Base-by-base conservation (phyloP, 2,888 invertebrate genomes). In the Rhopalosiphum nymphaeae region DNA sequence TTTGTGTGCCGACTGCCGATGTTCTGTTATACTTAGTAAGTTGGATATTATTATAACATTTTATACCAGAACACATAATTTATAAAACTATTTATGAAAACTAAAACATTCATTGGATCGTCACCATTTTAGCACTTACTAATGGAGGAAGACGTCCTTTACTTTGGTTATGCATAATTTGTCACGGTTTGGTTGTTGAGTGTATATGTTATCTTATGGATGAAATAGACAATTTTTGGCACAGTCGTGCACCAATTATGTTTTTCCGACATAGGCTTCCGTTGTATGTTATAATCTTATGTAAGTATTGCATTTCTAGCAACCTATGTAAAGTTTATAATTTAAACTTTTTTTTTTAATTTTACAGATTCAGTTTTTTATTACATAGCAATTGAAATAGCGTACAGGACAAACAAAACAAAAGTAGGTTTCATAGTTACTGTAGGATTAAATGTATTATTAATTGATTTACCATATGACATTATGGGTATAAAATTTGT, bases 151-250 rank as follows among this genome's bases (percentile, higher is more conserved):
- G 98, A 91, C 97, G 97, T 96, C 97, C 97, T 0, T 98, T 97
- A 96, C 96, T 98, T 92, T 98, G 98, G 98, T 95, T 98, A 42
- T 97, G 96, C 1, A 97, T 97, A 0, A 95, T 98, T n/a, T 96
- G 98, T 5, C 98, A 98, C 95, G 98, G 98, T 5, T 95, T 98
- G 3, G 96, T 97, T 0, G 97, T 97, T 56, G 98, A 98, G 96
- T 96, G 97, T 95, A 96, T 98, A 95, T 97, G 97, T 95, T 97
- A 98, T 95, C 96, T 96, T 95, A 95, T 97, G 44, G 97, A 98
- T 0, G 97, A 98, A 95, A 97, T 97, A 94, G 98, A 98, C 96
- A 98, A 98, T 95, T 98, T 98, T 96, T 98, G 98, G 98, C 98
- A 98, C 95, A 97, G 98, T 0, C 98, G 97, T 96, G 97, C 97